A percentile compares a stretch with the other conserved stretches of the same genome.
These are phyloP conservation scores for Xanthorhoe spadicearia DNA, from an alignment of 2,888 invertebrate genomes.

Conservation along the genomic window DNA sequence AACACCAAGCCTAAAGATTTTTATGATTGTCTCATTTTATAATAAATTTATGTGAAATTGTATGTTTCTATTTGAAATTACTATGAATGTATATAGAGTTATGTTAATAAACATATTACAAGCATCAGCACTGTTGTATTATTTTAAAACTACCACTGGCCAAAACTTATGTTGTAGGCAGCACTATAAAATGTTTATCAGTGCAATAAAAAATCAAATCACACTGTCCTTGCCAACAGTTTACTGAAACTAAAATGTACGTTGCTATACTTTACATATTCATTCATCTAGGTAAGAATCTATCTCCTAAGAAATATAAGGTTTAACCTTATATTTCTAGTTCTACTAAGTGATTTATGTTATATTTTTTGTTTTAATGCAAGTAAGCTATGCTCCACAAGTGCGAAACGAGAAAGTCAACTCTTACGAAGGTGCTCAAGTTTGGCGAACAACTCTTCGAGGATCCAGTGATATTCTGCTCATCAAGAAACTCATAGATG, in stretches of 20 bases:
- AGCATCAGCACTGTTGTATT: conserved; percentile 61
- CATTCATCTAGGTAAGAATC: conserved; percentile 17
- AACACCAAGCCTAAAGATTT: conserved; percentile 72
- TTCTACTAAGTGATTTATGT: too few species aligned
- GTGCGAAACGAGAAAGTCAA: conserved; percentile 28
- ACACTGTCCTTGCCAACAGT: conserved; percentile 11
- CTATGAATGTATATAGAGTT: conserved; percentile 82
- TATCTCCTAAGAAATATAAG: too few species aligned
- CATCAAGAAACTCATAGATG: conserved; percentile 48
- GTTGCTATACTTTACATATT: conserved; percentile 14
- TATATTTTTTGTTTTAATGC: conserved; percentile 28
- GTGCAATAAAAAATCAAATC: conserved; percentile 12
- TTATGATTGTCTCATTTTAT: conserved; percentile 72
- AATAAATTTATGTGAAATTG: conserved; percentile 75
- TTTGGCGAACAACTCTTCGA: conserved; percentile 51
- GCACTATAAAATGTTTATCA: conserved; percentile 36
- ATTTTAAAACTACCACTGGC: conserved; percentile 46
- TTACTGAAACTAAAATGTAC: conserved; percentile 20
- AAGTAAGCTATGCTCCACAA: conserved; percentile 31
- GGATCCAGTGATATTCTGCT: conserved; percentile 44
- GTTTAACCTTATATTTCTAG: too few species aligned
- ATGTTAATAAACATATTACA: conserved; percentile 83
- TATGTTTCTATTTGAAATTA: conserved; percentile 81
- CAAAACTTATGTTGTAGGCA: conserved; percentile 5
- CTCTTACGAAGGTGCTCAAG: conserved; percentile 53